Evolutionary conservation across 2,888 invertebrate species (phyloP).

Genomic region (Unio pictorum): DNA sequence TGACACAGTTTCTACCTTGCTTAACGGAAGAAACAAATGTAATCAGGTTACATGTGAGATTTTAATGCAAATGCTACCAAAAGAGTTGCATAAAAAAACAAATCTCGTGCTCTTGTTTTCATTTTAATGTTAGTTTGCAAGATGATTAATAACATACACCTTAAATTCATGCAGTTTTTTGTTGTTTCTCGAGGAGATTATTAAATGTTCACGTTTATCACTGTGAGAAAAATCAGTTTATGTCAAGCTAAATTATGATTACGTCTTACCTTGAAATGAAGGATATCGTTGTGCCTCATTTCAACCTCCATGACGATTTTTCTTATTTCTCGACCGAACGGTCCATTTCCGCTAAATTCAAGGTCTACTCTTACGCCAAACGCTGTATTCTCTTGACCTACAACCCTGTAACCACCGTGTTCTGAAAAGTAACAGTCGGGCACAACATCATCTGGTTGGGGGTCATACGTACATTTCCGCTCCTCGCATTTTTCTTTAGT

Average conservation of each 20-base stretch:
- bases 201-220: neutral
- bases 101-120: too few species aligned
- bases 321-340: constrained; percentile 39
- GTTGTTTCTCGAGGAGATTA: too few species aligned
- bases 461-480: constrained; percentile 35
- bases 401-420: constrained; percentile 36
- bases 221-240: too few species aligned
- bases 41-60: too few species aligned
- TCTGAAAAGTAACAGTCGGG: constrained; percentile 36
- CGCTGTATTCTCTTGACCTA: constrained; percentile 13
- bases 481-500: constrained; percentile 37
- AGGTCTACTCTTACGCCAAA: constrained; percentile 31
- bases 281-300: constrained; percentile 39
- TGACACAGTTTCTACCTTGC: too few species aligned
- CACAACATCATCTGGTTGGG: constrained; percentile 4
- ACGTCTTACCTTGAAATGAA: constrained; percentile 47
- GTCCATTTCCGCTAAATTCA: constrained; percentile 32
- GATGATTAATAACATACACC: too few species aligned
- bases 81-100: too few species aligned
- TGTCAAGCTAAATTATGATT: too few species aligned
- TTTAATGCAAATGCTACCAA: too few species aligned
- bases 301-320: constrained; percentile 44
- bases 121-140: too few species aligned
- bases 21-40: too few species aligned
- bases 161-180: too few species aligned